Base-by-base conservation (phyloP, 2,113 vertebrate genomes). In the Sinocyclocheilus grahami region DNA sequence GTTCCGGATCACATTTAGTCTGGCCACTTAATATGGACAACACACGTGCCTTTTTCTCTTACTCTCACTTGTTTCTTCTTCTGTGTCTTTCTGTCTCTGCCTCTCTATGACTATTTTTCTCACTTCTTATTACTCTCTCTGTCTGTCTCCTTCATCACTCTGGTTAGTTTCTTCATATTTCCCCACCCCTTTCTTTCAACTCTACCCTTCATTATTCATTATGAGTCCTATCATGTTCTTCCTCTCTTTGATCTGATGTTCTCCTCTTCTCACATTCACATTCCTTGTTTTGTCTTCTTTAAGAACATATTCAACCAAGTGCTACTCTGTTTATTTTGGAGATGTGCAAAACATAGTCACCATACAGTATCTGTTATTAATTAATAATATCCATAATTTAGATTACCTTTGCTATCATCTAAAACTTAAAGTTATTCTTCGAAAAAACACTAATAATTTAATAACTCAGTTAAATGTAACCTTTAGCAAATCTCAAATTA, bases 1-100 rank as follows among this genome's bases (percentile, higher is more conserved):
- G 91, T 93, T 94, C 93, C 93, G 93, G 90, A 93, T 95, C 89
- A 92, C 90, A 93, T 95, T 94, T 93, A 91, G 86, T 87, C 86
- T 77, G 83, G 89, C 85, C 72, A 88, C 63, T 78, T 86, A 91
- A 93, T 94, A 92, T 94, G 94, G 92, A 78, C 90, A 93, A 90
- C 94, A 95, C 91, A 93, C 94, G 94, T 95, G 91, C 83, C 46
- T 53, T 71, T 84, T 20, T 80, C 55, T 63, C 30, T 76, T 5
- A 37, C n/a, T 53, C 30, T 71, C 22, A 2, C 46, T 48, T 62
- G 2, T 9, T 75, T 69, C 63, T 75, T 46, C 46, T 48, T 12
- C 46, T 48, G 5, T 55, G 4, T 30, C 14, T 53, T 62, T 74
- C 71, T 42, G 18, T 74, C 37, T 74, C 37, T 1, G 20, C 20